phyloP scores from a whole-genome alignment of 2,113 vertebrate genomes.

The Psilopogon haemacephalus region DNA sequence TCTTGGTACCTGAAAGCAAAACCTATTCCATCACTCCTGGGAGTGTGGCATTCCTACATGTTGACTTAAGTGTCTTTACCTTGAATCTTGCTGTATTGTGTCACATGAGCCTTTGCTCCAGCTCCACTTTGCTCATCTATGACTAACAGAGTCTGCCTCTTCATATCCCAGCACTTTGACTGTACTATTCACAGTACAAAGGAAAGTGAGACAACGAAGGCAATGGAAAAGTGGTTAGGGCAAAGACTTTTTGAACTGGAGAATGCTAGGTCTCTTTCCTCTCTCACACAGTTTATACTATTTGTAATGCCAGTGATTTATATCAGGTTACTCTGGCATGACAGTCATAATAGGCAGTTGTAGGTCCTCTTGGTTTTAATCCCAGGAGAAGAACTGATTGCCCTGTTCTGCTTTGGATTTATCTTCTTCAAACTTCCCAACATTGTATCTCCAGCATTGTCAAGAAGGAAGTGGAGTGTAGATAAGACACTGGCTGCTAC shows the following conservation, averaged over 20 bases:
- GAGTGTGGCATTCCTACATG: neutral
- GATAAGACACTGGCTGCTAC: neutral
- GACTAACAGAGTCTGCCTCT: too few relatives aligned
- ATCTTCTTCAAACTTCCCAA: neutral
- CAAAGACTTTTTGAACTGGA: neutral
- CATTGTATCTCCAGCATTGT: neutral
- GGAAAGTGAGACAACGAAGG: neutral
- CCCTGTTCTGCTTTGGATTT: neutral
- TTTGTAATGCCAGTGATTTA: neutral
- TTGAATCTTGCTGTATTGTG: neutral
- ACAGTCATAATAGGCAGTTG: rapidly evolving
- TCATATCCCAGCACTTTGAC: neutral
- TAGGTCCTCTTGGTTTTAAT: neutral
- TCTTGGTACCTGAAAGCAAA: too few relatives aligned
- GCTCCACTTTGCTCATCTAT: neutral
- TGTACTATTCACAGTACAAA: neutral
- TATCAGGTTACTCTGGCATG: neutral
- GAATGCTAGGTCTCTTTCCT: neutral
- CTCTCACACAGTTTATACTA: neutral
- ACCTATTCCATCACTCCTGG: neutral
- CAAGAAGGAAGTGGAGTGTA: neutral
- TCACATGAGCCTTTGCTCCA: neutral
- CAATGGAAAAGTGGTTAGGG: neutral
- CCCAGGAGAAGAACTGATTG: neutral
- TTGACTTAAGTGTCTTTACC: rapidly evolving